Base-by-base conservation (phyloP, 2,888 invertebrate genomes). In the Mesorhabditis sp. region DNA sequence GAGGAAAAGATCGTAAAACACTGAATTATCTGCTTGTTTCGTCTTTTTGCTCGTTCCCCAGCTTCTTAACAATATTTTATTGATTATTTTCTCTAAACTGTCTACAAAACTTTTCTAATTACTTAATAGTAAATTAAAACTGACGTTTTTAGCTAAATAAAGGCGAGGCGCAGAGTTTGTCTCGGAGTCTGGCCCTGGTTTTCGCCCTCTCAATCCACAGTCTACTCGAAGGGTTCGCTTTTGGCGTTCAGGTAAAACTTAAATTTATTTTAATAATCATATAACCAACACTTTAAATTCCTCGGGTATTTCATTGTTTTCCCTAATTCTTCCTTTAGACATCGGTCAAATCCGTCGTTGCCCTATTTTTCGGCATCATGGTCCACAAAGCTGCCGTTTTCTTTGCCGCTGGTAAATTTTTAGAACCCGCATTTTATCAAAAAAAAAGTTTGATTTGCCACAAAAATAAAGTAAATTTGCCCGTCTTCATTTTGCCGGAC, bases 141-240 rank as follows among this genome's bases (percentile, higher is more conserved):
- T 28, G 28, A 28, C 28, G 28, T 28, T 28, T 28, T 28, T 28
- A 28, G 28, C 28, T 28, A 28, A 28, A 28, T 28, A 28, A 28
- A 28, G 28, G 28, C 28, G 28, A 28, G 28, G 28, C 28, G 28
- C 28, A 28, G 28, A 2, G 28, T 28, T 2, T 50, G n/a, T 50
- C 58, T 10, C 7, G n/a, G 58, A 13, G 58, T 50, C 44, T 72
- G 0, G 67, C 72, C 4, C 74, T 82, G 67, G 74, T 82, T 2
- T 71, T 76, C 7, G 82, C 82, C 6, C 74, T 82, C 62, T 66
- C 79, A 5, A 74, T 81, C 43, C 82, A 82, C 74, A 76, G 74
- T 7, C 73, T 74, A 66, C 72, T 82, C 64, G 82, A 82, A 66
- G 80, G 82, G 50, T 82, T 82, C 67, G 82, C 82, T 0, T 82